Percentiles rank a stretch among this genome's conserved stretches.
phyloP scores from a whole-genome alignment of 2,797 vertebrate genomes.

The Melanotaenia pygmaea region DNA sequence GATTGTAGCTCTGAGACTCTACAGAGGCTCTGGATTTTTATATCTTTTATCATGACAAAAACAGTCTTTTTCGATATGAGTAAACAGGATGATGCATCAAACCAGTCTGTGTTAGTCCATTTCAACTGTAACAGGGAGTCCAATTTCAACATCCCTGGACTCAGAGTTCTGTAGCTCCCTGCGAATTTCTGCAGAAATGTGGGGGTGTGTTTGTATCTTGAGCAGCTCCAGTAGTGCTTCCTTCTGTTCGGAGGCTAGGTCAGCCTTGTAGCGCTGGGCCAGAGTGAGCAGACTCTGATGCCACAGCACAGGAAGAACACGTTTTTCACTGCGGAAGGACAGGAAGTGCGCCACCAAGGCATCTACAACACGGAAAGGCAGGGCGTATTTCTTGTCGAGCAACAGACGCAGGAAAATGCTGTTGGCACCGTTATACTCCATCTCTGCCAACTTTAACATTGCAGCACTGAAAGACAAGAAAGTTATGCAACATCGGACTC shows the following conservation, averaged over 20 bases:
- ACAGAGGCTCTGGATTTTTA: not conserved
- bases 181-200: conserved; percentile 89
- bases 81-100: not conserved
- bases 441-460: conserved; percentile 96
- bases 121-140: conserved; percentile 61
- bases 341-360: conserved; percentile 96
- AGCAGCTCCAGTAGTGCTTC: conserved; percentile 91
- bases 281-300: conserved; percentile 95
- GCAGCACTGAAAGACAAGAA: conserved; percentile 83
- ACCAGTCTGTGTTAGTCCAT: conserved; percentile 82
- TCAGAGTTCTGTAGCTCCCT: conserved; percentile 90
- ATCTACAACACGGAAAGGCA: conserved; percentile 97
- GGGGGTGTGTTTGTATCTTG: conserved; percentile 88
- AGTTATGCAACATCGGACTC: conserved; percentile 41
- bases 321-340: conserved; percentile 89
- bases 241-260: conserved; percentile 94
- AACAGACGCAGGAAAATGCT: conserved; percentile 97
- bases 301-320: conserved; percentile 94
- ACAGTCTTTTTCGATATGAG: conserved; percentile 5
- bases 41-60: not conserved
- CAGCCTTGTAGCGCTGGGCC: conserved; percentile 95
- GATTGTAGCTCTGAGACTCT: not conserved
- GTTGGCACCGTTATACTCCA: conserved; percentile 96
- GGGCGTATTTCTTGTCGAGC: conserved; percentile 97
- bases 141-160: conserved; percentile 87